Evolutionary conservation across 1,140 invertebrate species (phyloP), one percentile per base, ranked within the genome.

Genomic region (Bombus difficillimus): DNA sequence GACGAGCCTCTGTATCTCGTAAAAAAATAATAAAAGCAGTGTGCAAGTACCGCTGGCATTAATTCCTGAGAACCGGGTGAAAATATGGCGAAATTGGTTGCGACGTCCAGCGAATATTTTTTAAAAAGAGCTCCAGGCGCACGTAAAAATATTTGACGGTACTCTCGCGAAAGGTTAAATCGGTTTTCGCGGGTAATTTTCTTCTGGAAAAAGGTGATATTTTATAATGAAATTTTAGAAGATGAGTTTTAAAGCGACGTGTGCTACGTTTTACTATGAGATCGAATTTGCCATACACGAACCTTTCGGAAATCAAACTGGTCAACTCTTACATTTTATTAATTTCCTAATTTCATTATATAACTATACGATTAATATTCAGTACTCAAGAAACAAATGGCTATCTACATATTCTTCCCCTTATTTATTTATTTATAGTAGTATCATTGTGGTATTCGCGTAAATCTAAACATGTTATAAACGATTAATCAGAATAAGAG

Each of bases 21-120:
- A 83, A 83, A 77, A 59, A 83, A 83, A 83, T 83, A 69, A 83
- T 78, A 69, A 83, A 78, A 59, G 43, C n/a, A 34, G 15, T 47
- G 3, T 43, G 74, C 66, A 34, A 77, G 47, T 32, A 77, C n/a
- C 15, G 64, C 47, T 47, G 47, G 28, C 28, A 59, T 57, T 83
- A 69, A 77, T 77, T n/a, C 9, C 12, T 2, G n/a, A n/a, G 8
- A 43, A 22, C 59, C 39, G 57, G 22, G 28, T 1, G 37, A 83
- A 62, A 82, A 62, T 62, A 72, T n/a, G 41, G 43, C 22, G 57
- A 47, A 64, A 82, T 82, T 74, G 41, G 32, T 74, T 18, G 39
- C 1, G 71, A 82, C 39, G 13, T 64, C 15, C 6, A 59, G 8
- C 3, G n/a, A 12, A 41, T 13, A 57, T 57, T 34, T 37, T 72